Base-by-base conservation (phyloP, 2,113 vertebrate genomes). In the Himantopus leucocephalus region DNA sequence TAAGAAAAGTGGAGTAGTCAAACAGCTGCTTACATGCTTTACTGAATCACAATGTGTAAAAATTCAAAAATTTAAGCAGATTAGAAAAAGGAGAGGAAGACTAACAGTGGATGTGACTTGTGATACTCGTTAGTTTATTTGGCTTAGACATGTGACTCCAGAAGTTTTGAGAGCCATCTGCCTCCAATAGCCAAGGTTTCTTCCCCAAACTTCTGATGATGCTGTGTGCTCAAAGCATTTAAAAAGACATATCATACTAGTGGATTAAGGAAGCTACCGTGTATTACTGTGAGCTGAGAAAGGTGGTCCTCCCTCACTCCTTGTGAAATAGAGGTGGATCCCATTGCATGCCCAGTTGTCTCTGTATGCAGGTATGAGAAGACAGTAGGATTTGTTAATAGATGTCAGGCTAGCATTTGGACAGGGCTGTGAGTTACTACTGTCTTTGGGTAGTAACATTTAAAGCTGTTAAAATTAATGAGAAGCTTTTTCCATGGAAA, bases 401-500 rank as follows among this genome's bases (percentile, higher is more conserved):
- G 52, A 55, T 78, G 39, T 43, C 47, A 74, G 48, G 15, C 16
- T 60, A 12, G 39, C 30, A 8, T 70, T 66, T 47, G 73, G 43
- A 52, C 27, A 75, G 52, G 39, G 20, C 22, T 71, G 12, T 48
- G 32, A 72, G 34, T 58, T 87, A 20, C 45, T 87, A 20, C 45
- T 59, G 12, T 75, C 24, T 84, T 45, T 52, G 68, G 56, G 64
- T 10, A 76, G 24, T 22, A 70, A 34, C 8, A 30, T 87, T 75
- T 68, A 89, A 55, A 48, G 32, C n/a, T 63, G 26, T 84, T 74
- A 58, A 90, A 92, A 90, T 85, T 59, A 78, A 73, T 66, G 19
- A 87, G 14, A 29, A 45, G 22, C 9, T 85, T 85, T 90, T 93
- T 85, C 91, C 79, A 58, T 89, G 60, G 85, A 95, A 92, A 92